Base-by-base conservation (phyloP, 1,140 invertebrate genomes). In the Calycopis cecrops region DNA sequence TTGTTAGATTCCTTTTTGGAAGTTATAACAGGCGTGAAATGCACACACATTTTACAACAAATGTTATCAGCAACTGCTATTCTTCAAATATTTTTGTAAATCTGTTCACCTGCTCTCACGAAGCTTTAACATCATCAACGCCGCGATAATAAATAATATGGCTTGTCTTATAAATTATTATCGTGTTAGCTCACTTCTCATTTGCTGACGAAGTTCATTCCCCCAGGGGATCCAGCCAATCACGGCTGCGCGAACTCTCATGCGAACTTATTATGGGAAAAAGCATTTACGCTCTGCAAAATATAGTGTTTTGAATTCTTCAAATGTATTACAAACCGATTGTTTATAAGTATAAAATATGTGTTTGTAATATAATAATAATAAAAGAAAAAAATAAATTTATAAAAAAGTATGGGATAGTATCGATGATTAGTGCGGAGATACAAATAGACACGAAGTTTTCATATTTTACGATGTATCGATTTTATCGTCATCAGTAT, bases 111-210 rank as follows among this genome's bases (percentile, higher is more conserved):
- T 28, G 21, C 21, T 2, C 6, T 28, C 6, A 49, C 48, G 57
- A 65, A 60, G 21, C 21, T 28, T 6, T 28, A 2, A 28, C 21
- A 28, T 28, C 21, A 28, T 28, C 21, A 28, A 28, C 21, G 57
- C 60, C 64, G 34, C 54, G 55, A 73, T 74, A 80, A 85, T 85
- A 85, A 82, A 85, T 85, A 81, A 79, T 71, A 65, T 66, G 52
- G 71, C 66, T 67, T 72, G 74, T 74, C 77, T 85, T 81, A 82
- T 85, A 82, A 85, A 85, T 85, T 82, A 85, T 81, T 63, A 79
- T 73, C 69, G 74, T 74, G 78, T 76, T 76, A 72, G 79, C 79
- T 82, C 74, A 76, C 77, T 76, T 69, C 78, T 85, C 81, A 85
- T 85, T 85, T 85, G 81, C 79, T 82, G 79, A 79, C 78, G 81